Evolutionary conservation across 2,113 vertebrate species (phyloP), one percentile per base, ranked within the genome.

Genomic region (Megaceryle torquata): DNA sequence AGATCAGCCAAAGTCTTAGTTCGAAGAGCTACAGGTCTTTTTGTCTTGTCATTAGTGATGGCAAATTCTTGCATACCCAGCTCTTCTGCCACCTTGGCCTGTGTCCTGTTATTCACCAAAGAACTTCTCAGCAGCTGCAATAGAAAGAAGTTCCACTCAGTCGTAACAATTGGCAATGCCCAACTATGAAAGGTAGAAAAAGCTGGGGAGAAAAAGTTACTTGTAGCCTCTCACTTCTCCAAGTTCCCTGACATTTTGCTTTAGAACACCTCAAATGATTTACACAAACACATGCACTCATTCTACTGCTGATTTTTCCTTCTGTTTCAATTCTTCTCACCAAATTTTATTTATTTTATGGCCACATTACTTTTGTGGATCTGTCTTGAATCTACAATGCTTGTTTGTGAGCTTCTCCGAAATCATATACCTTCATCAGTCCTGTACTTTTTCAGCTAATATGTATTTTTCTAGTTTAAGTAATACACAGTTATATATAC

Each of bases 31-130:
- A 99, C 99, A 0, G 99, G 99, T 28, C 99, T 98, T 82, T 99
- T 99, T 94, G 99, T 99, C 94, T 99, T 99, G 97, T 99, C 99
- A 6, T 99, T 99, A 79, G 99, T 99, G 95, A 99, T 99, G 95
- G 99, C 99, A 26, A 98, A 99, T 44, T 99, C 99, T 91, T 99
- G 99, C 99, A 99, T 99, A 72, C 99, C 99, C 97, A 99, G 95
- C 94, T 99, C 99, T 97, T 99, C 99, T 2, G 99, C 99, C 72
- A 99, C 99, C 93, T 99, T 99, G 91, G 99, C 99, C 91, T 99
- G 99, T 0, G 99, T 99, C 83, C 99, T 98, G 97, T 99, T 99
- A 97, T 99, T 99, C 84, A 99, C 99, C 98, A 99, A 96, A 18
- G 99, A 99, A 94, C 99, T 99, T 50, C 99, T 98, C 71, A 99